Percentiles rank a stretch among this genome's conserved stretches.
Conservation (phyloP, 2,797 vertebrate genomes). For the Arvicola amphibius region DNA sequence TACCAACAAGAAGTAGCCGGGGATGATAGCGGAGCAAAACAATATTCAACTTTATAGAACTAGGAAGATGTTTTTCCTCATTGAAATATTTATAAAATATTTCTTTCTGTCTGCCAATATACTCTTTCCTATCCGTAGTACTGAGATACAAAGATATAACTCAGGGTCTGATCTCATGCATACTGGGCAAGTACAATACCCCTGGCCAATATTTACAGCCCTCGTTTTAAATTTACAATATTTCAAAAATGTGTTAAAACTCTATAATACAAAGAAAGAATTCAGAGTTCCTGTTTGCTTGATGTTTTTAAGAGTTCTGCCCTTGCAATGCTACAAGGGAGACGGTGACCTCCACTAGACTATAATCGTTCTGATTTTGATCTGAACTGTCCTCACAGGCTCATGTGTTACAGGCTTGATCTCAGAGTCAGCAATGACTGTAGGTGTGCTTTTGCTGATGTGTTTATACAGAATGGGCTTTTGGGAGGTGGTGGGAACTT, state of each 20-base stretch:
- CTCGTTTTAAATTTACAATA: background rate
- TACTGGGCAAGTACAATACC: background rate
- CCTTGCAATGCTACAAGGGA: background rate
- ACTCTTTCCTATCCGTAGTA: background rate
- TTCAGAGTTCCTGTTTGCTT: background rate
- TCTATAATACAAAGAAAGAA: background rate
- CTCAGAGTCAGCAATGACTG: no score
- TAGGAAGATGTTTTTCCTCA: background rate
- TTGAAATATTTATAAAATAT: constrained; percentile 15
- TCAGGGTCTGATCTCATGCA: background rate
- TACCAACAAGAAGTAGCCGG: background rate
- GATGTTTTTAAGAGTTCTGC: no score
- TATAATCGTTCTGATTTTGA: background rate
- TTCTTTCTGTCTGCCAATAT: background rate
- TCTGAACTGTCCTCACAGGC: no score
- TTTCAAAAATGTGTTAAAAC: background rate
- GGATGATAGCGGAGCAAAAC: background rate
- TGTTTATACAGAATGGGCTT: background rate
- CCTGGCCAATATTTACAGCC: background rate
- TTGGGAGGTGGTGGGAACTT: background rate
- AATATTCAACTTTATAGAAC: background rate
- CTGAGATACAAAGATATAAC: background rate
- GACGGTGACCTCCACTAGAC: background rate
- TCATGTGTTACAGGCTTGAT: no score
- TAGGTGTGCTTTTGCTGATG: background rate